These are phyloP conservation scores for Fistularia tabacaria DNA, from an alignment of 2,797 vertebrate genomes.

Conservation along the genomic window DNA sequence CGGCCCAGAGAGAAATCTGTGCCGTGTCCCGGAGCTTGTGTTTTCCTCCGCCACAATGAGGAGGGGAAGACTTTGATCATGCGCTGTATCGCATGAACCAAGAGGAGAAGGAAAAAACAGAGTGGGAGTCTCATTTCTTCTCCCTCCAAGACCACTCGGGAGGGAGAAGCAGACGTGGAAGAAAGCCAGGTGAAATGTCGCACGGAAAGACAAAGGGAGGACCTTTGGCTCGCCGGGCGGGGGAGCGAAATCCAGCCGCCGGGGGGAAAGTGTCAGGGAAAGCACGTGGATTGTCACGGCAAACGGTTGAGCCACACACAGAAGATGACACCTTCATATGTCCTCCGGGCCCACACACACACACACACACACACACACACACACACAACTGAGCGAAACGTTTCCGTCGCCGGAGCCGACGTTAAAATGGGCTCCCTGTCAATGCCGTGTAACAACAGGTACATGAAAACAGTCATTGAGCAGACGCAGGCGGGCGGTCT, in stretches of 20 bases:
- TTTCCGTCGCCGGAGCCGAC: too few relatives aligned
- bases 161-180: slow-evolving; percentile 32
- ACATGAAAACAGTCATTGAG: too few relatives aligned
- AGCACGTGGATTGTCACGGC: slow-evolving; percentile 15
- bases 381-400: too few relatives aligned
- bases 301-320: too few relatives aligned
- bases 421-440: too few relatives aligned
- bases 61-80: slow-evolving; percentile 63
- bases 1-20: slow-evolving; percentile 37
- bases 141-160: slow-evolving; percentile 10
- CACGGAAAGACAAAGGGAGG: slow-evolving; percentile 27
- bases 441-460: too few relatives aligned
- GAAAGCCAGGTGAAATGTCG: slow-evolving; percentile 48
- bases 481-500: too few relatives aligned
- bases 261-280: slow-evolving; percentile 44
- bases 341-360: too few relatives aligned
- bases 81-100: slow-evolving; percentile 35
- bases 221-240: slow-evolving; percentile 17
- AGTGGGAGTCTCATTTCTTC: slow-evolving; percentile 13
- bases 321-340: too few relatives aligned
- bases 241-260: too few relatives aligned
- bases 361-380: too few relatives aligned
- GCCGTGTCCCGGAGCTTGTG: slow-evolving; percentile 41
- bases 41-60: slow-evolving; percentile 41
- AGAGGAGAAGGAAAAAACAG: slow-evolving; percentile 27